phyloP scores from a whole-genome alignment of 2,797 vertebrate species.

The Distichodus sexfasciatus region DNA sequence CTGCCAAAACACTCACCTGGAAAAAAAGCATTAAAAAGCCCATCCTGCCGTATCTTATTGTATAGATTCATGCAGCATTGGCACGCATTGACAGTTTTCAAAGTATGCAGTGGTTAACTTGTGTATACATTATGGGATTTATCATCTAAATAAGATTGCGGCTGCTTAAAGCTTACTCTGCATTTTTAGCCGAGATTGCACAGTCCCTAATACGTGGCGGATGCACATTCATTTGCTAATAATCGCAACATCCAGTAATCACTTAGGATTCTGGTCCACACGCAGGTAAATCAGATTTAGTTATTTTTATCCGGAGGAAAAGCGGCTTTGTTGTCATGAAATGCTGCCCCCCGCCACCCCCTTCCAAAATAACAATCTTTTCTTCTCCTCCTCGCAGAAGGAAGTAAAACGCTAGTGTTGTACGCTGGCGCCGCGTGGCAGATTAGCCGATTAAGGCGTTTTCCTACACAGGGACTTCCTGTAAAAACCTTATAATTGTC shows the following conservation, averaged over 20 bases:
- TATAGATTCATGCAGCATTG: slow-evolving; percentile 2
- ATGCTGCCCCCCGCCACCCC: too few relatives aligned
- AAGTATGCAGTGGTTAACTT: too few relatives aligned
- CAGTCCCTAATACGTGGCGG: not conserved
- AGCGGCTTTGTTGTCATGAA: slow-evolving; percentile 59
- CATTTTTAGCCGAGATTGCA: not conserved
- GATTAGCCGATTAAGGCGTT: slow-evolving; percentile 77
- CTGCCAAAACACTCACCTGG: slow-evolving; percentile 32
- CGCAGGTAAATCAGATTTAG: slow-evolving; percentile 69
- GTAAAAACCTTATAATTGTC: slow-evolving; percentile 57
- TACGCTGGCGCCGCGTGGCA: slow-evolving; percentile 62
- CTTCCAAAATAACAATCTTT: slow-evolving; percentile 24
- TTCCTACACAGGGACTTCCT: slow-evolving; percentile 51
- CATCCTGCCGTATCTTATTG: not conserved
- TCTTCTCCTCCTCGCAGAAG: slow-evolving; percentile 64
- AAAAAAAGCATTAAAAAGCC: slow-evolving; percentile 30
- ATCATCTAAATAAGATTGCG: not conserved
- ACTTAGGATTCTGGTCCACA: slow-evolving; percentile 64
- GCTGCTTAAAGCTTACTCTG: not conserved
- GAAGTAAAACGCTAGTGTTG: slow-evolving; percentile 57
- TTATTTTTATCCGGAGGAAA: slow-evolving; percentile 73
- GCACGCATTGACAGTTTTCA: not conserved
- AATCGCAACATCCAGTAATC: slow-evolving; percentile 62
- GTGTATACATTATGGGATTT: too few relatives aligned
- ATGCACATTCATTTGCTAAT: slow-evolving; percentile 61